Evolutionary conservation across 2,113 vertebrate genomes (phyloP), one percentile per base, ranked within the genome.

Genomic region (Galeopterus variegatus): DNA sequence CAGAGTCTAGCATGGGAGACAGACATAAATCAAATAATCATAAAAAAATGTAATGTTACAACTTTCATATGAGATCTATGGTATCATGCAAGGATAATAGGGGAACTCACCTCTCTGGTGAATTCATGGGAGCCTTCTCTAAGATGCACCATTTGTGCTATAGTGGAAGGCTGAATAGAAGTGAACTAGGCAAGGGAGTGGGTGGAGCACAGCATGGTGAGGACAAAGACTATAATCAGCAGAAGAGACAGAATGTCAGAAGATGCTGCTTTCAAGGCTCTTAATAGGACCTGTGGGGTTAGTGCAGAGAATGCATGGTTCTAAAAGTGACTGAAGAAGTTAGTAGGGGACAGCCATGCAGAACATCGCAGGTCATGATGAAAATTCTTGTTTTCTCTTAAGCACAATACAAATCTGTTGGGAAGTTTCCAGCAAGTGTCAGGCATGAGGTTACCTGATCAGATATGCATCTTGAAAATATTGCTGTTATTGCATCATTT

Each of bases 391-490:
- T 76, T 84, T 73, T 58, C 62, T 52, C 64, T 94, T 69, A 62
- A 90, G 36, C 48, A 54, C 18, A 70, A 13, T 54, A 9, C 18
- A 75, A 83, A 92, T 82, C 54, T 62, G 18, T 41, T 88, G 21
- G 9, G 56, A 88, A 31, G 54, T 58, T 86, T 90, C 54, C 50
- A 82, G 31, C 18, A 91, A 54, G 36, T 84, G 52, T 48, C n/a
- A 26, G 21, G 8, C 26, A 83, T 88, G 45, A 87, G 36, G 54
- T 62, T 8, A 33, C 7, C 19, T 60, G 12, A 84, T 54, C 5
- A 77, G 5, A 90, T 70, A 76, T 93, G 10, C 13, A 70, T 86
- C 96, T 64, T 87, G 36, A 77, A 76, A 67, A 69, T 62, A 64
- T n/a, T 36, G n/a, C 31, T 90, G 67, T 79, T 31, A 2, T 54